Evolutionary conservation across 2,113 vertebrate genomes (phyloP), one percentile per base, ranked within the genome.

Genomic region (Limnothrissa miodon): DNA sequence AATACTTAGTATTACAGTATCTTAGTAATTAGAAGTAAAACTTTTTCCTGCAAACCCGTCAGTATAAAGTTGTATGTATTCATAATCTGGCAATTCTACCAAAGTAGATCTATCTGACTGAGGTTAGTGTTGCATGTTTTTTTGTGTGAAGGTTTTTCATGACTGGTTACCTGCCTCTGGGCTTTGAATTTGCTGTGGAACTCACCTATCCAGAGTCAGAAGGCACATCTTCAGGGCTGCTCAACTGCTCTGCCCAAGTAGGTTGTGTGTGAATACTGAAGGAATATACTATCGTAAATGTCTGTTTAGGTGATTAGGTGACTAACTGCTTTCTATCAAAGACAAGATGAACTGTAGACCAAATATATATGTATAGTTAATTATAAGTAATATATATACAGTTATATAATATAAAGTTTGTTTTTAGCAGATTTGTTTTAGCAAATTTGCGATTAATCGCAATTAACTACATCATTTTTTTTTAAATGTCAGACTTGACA

Each of bases 211-310:
- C 98, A 53, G 97, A 99, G 85, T 97, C 96, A 0, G 98, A 99
- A 91, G 98, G 97, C 88, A 97, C 96, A 1, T 99, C 98, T 0
- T 99, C 98, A 1, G 98, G 98, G 3, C 95, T 99, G 42, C 96
- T 99, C 45, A 99, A 99, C 56, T 95, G 97, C 83, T 96, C 97
- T 0, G 97, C 97, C 81, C 98, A 99, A 96, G 98, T 99, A 89
- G 29, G 78, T 39, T 45, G 80, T 36, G 33, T 78, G 62, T 17
- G 33, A 29, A 0, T 15, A 36, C 1, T 0, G 62, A 13, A 13
- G 2, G 62, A 33, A 13, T 4, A 13, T 4, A 29, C 25, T n/a
- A 9, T n/a, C 17, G 48, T 19, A 53, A 53, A n/a, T 9, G 62
- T 11, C 25, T 70, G 1, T 33, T 15, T 33, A 11, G 33, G 1